A percentile compares a stretch with the other conserved stretches of the same genome.
Conservation (phyloP, 2,113 vertebrate genomes). For the Trochalopteron elliotii region DNA sequence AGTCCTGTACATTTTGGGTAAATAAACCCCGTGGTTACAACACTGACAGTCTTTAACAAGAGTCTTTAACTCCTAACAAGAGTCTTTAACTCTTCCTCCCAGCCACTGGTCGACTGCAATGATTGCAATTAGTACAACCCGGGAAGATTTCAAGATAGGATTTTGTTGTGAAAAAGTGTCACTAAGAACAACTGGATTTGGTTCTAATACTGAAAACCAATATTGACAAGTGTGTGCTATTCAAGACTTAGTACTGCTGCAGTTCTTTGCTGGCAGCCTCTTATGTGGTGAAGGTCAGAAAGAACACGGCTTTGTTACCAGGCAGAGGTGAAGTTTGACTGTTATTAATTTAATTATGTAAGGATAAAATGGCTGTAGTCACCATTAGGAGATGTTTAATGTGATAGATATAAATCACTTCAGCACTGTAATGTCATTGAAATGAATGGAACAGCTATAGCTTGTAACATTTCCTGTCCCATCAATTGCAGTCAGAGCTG, state of each 20-base stretch:
- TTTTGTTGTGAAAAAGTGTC: neutral
- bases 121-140: neutral
- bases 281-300: neutral
- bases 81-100: neutral
- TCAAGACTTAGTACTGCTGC: neutral
- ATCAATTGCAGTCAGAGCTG: neutral
- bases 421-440: neutral
- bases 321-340: neutral
- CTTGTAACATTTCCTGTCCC: neutral
- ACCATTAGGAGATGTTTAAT: neutral
- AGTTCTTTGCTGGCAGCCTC: neutral
- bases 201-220: neutral
- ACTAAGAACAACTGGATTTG: neutral
- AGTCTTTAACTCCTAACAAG: neutral
- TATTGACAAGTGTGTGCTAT: neutral
- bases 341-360: neutral
- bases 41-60: neutral
- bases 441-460: neutral
- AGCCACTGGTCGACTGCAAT: neutral
- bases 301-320: neutral
- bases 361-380: neutral
- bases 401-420: neutral
- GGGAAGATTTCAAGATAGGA: neutral
- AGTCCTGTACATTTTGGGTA: neutral
- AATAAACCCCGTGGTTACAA: neutral